These are phyloP conservation scores for Phrynocephalus guinanensis DNA, from an alignment of 2,797 vertebrate genomes.

Conservation along the genomic window DNA sequence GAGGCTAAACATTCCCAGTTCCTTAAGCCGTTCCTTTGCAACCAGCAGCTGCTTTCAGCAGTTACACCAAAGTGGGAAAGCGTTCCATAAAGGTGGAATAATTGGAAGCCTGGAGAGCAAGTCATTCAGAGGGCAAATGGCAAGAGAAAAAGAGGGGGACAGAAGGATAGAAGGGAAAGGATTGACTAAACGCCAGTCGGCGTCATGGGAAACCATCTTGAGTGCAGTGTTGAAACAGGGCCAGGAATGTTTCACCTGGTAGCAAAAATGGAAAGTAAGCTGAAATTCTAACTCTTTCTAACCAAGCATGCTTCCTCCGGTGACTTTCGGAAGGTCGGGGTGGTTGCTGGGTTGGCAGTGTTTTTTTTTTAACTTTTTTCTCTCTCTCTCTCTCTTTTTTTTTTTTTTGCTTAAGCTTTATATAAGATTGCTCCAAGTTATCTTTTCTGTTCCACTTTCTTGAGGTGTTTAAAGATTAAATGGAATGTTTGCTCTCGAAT, in stretches of 20 bases:
- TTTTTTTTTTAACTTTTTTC: too few species aligned
- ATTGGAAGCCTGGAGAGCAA: not conserved
- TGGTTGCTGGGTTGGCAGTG: not conserved
- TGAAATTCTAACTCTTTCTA: not conserved
- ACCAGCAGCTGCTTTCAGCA: not conserved
- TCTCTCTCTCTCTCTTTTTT: too few species aligned
- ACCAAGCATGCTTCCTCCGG: not conserved
- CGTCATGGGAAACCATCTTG: constrained; percentile 21
- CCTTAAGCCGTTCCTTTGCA: not conserved
- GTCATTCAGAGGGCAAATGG: not conserved
- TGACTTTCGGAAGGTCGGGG: not conserved
- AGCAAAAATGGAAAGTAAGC: not conserved
- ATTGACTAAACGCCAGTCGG: constrained; percentile 5
- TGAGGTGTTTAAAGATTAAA: constrained; percentile 49
- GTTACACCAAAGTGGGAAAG: not conserved
- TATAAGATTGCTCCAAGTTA: not conserved
- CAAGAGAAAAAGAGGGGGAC: not conserved
- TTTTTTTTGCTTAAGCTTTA: constrained; percentile 30
- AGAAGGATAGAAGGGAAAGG: not conserved
- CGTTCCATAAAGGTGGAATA: not conserved
- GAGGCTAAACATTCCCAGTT: too few species aligned
- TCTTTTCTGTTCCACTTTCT: constrained; percentile 44
- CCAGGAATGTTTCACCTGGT: not conserved
- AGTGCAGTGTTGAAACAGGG: not conserved
- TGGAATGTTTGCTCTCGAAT: constrained; percentile 49